Evolutionary conservation across 2,113 vertebrate species (phyloP), one percentile per base, ranked within the genome.

Genomic region (Psephotus haematonotus): DNA sequence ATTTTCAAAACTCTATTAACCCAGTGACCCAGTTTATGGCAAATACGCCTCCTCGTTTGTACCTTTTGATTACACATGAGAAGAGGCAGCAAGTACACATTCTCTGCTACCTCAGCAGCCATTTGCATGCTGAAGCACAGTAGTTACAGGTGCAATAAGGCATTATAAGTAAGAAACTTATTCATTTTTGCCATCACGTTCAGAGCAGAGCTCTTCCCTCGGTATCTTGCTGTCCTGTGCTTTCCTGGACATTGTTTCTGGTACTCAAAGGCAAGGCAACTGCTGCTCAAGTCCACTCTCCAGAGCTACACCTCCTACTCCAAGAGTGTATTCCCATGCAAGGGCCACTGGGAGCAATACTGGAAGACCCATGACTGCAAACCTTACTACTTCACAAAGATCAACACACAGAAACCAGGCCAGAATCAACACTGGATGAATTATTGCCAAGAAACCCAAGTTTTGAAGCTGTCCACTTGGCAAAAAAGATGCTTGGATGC

Each of bases 1-100:
- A 17, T 65, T 82, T 82, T 76, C 88, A 89, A 88, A 92, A 85
- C 44, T 75, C 72, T 79, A 35, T 93, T 95, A 96, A 91, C 93
- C 53, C 82, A 96, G 60, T 92, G 72, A 93, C 87, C 74, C 83
- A 79, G 59, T 77, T 93, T 87, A 82, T 13, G 28, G n/a, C 28
- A 37, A 84, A 71, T 49, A 89, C 2, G 7, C 53, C 41, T 93
- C 63, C 55, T 82, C 53, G 20, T 59, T 76, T 72, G n/a, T 69
- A 96, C 88, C 62, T 91, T 68, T 72, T 72, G 67, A 85, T 89
- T 82, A 76, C 64, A 64, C 31, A 50, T 17, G 10, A 86, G 52
- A 79, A 79, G 57, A 68, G 43, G 35, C n/a, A 90, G 59, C 29
- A 70, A 57, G 25, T 23, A 35, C 3, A 1, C 18, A 3, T 8